These are phyloP conservation scores for Hemibagrus wyckioides DNA, from an alignment of 2,113 vertebrate species.

Conservation along the genomic window DNA sequence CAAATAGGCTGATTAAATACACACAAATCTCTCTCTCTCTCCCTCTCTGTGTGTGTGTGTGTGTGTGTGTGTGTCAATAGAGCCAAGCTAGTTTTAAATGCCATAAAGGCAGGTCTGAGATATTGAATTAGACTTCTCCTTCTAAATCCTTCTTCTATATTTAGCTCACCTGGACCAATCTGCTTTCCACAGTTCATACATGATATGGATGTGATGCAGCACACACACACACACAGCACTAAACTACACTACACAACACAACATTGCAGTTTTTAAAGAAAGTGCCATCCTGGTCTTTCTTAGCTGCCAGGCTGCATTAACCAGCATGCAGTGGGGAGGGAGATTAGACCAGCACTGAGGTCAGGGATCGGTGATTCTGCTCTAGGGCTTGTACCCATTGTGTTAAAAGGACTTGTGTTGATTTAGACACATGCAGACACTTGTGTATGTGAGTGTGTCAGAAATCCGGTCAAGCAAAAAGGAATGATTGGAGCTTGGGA, in stretches of 20 bases:
- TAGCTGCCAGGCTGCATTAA: slow-evolving; percentile 10
- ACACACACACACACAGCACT: background rate
- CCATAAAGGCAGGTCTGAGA: background rate
- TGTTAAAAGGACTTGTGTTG: background rate
- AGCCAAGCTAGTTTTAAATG: background rate
- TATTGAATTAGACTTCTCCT: slow-evolving; percentile 28
- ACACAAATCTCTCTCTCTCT: background rate
- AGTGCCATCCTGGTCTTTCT: background rate
- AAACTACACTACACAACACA: background rate
- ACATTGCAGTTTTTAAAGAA: background rate
- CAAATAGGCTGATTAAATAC: background rate
- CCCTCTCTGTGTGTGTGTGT: background rate
- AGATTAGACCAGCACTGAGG: background rate
- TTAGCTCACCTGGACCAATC: background rate
- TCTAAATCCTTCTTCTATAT: background rate
- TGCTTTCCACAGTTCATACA: background rate
- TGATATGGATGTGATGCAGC: background rate
- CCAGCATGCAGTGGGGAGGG: background rate
- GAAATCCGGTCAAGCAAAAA: background rate
- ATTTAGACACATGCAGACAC: slow-evolving; percentile 3
- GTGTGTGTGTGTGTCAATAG: background rate
- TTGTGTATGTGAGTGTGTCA: background rate
- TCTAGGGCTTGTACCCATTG: background rate
- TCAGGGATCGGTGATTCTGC: background rate
- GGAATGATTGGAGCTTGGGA: slow-evolving; percentile 2